A percentile compares a stretch with the other conserved stretches of the same genome.
These are phyloP conservation scores for Cryptocephalus moraei DNA, from an alignment of 2,888 invertebrate species.

Conservation along the genomic window DNA sequence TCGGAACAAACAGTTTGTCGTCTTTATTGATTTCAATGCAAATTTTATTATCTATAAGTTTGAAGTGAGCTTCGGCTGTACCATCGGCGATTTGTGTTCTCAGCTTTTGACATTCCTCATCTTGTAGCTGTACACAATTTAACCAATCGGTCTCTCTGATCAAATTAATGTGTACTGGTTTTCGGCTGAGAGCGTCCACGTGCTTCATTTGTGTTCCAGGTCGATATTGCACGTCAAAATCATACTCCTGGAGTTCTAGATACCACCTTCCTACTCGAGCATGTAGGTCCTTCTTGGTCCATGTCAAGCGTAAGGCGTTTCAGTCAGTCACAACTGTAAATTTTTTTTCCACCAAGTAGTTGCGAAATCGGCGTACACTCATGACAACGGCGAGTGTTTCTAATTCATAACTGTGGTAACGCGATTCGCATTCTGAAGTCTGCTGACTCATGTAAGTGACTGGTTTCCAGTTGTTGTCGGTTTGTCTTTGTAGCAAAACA, in stretches of 20 bases:
- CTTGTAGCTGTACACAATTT: constrained; percentile 2
- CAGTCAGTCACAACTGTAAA: constrained; percentile 10
- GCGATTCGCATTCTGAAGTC: constrained; percentile 1
- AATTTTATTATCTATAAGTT: background rate
- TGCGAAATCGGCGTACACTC: constrained; percentile 1
- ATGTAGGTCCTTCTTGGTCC: constrained; percentile 2
- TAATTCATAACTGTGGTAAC: constrained; percentile 10
- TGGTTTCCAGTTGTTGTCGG: constrained; percentile 12
- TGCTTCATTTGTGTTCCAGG: constrained; percentile 3
- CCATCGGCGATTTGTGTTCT: background rate
- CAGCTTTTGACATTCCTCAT: constrained; percentile 1
- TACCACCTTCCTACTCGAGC: constrained; percentile 5
- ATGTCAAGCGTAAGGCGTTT: constrained; percentile 4
- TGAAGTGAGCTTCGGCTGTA: background rate
- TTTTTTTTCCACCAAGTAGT: constrained; percentile 1
- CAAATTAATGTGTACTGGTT: background rate
- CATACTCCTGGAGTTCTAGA: constrained; percentile 4
- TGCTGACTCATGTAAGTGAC: constrained; percentile 22
- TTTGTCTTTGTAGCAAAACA: too few species aligned
- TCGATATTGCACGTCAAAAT: constrained; percentile 1
- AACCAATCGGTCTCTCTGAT: constrained; percentile 1
- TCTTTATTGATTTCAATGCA: background rate
- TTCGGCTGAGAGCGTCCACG: constrained; percentile 5
- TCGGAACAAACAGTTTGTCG: too few species aligned
- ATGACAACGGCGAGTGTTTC: constrained; percentile 9